Conservation (phyloP, 2,888 invertebrate genomes). For the Rotaria socialis region DNA sequence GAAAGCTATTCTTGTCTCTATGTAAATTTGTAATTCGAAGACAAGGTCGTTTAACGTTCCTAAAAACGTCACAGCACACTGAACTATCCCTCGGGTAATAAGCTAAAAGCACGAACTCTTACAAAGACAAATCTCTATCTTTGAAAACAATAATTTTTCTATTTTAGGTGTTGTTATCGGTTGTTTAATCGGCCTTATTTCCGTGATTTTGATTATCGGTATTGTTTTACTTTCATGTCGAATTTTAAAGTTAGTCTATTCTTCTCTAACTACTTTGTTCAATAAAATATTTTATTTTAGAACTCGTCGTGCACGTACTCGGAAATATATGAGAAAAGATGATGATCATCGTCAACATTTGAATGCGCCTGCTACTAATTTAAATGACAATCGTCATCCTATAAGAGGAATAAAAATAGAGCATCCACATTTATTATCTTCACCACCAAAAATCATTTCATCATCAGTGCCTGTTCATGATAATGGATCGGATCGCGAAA, state of each 20-base stretch:
- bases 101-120: no score
- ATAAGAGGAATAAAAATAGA: not conserved
- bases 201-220: not conserved
- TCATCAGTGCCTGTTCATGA: not conserved
- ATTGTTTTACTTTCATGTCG: not conserved
- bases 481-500: not conserved
- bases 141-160: not conserved
- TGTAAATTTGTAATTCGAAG: no score
- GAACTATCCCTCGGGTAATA: no score
- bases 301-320: not conserved
- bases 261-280: not conserved
- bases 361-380: not conserved
- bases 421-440: conserved; percentile 24
- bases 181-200: not conserved
- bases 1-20: no score
- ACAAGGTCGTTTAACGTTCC: no score
- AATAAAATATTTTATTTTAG: not conserved
- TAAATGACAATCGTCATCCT: not conserved
- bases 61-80: no score
- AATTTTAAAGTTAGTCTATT: not conserved
- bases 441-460: not conserved
- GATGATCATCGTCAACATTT: conserved; percentile 35
- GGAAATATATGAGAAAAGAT: conserved; percentile 5
- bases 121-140: no score
- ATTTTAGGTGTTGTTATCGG: conserved; percentile 10